A percentile compares a stretch with the other conserved stretches of the same genome.
Evolutionary conservation across 2,888 invertebrate genomes (phyloP).

Genomic region (Himalopsyche tibetana): DNA sequence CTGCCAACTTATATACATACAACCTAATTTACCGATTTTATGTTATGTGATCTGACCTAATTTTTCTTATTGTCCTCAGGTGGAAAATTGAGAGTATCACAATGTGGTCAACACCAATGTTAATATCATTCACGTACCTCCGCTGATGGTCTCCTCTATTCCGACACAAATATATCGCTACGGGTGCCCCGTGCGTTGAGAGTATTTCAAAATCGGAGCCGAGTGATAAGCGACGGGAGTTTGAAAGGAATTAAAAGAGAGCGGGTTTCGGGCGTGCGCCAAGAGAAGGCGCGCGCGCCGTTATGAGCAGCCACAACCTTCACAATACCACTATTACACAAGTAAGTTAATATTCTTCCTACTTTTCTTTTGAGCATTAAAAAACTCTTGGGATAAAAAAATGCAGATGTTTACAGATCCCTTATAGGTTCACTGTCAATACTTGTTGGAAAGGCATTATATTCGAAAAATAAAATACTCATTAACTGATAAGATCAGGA

Average conservation of each 20-base stretch:
- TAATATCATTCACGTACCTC: constrained; percentile 2
- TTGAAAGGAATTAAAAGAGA: constrained; percentile 1
- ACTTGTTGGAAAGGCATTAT: too few species aligned
- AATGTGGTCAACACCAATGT: background rate
- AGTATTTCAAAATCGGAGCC: background rate
- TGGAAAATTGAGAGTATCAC: background rate
- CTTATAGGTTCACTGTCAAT: too few species aligned
- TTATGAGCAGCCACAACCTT: constrained; percentile 64
- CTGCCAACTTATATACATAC: too few species aligned
- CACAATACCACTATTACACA: constrained; percentile 64
- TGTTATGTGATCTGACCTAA: too few species aligned
- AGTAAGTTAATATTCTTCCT: constrained; percentile 45
- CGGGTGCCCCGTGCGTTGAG: background rate
- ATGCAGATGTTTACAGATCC: too few species aligned
- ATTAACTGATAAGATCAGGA: too few species aligned
- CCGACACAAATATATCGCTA: background rate
- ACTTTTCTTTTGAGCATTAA: background rate
- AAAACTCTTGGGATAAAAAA: background rate
- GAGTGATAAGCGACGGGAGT: background rate
- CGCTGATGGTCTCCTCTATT: background rate
- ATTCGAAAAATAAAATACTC: too few species aligned
- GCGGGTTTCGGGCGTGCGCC: constrained; percentile 28
- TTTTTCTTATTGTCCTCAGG: background rate
- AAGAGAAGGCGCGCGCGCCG: constrained; percentile 50
- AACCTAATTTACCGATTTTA: too few species aligned